These are phyloP conservation scores for Formica exsecta DNA, from an alignment of 1,140 invertebrate genomes.

Conservation along the genomic window DNA sequence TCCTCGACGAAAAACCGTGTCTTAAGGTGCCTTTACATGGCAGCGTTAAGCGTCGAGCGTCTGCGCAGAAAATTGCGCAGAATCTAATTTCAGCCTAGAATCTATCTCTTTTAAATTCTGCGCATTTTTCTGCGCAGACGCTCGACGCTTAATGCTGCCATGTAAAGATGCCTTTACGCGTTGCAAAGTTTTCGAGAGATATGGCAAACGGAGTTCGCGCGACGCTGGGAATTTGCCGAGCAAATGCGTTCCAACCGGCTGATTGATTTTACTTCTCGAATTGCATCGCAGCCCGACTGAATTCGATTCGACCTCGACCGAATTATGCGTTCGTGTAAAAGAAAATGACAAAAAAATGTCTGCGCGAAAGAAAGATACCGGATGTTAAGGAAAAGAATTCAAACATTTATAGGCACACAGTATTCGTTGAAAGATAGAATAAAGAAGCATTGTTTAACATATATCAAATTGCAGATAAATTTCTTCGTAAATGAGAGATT, in stretches of 20 bases:
- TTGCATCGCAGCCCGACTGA: slow-evolving; percentile 29
- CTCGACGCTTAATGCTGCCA: too few species aligned
- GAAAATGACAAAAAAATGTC: slow-evolving; percentile 32
- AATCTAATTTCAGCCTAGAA: too few species aligned
- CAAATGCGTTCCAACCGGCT: slow-evolving; percentile 37
- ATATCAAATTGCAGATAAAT: not conserved
- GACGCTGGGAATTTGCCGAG: slow-evolving; percentile 34
- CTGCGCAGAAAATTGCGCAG: too few species aligned
- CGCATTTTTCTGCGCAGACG: too few species aligned
- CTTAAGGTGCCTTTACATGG: too few species aligned
- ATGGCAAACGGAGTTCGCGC: slow-evolving; percentile 33
- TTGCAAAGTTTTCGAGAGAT: slow-evolving; percentile 39
- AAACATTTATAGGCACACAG: not conserved
- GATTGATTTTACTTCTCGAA: slow-evolving; percentile 59
- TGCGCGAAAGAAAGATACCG: not conserved
- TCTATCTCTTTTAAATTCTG: too few species aligned
- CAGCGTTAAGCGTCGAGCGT: too few species aligned
- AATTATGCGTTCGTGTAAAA: slow-evolving; percentile 43
- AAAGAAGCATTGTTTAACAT: not conserved
- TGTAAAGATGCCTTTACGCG: too few species aligned
- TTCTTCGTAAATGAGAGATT: not conserved
- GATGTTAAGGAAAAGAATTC: not conserved
- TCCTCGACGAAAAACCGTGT: slow-evolving; percentile 34
- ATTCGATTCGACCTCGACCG: slow-evolving; percentile 58
- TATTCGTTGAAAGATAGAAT: not conserved